These are phyloP conservation scores for Odontesthes bonariensis DNA, from an alignment of 2,113 vertebrate species.

Conservation along the genomic window DNA sequence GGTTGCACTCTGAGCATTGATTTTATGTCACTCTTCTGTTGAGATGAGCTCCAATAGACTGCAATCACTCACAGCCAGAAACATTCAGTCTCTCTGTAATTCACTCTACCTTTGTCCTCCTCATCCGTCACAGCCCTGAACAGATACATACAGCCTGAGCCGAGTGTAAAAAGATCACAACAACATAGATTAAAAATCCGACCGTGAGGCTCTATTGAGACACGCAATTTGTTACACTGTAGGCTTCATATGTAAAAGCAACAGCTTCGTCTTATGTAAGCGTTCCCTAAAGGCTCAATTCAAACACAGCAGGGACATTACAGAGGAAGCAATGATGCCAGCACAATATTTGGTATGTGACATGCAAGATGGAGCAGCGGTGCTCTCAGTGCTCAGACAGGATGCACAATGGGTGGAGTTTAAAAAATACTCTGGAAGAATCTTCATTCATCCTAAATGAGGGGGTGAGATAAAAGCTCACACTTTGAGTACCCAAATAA, in stretches of 20 bases:
- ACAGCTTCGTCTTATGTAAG: no score
- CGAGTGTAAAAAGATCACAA: not conserved
- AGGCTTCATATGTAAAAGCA: not conserved
- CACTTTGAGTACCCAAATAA: no score
- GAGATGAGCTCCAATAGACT: conserved; percentile 45
- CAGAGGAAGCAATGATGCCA: no score
- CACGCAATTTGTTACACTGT: not conserved
- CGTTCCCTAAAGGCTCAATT: no score
- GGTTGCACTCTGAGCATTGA: conserved; percentile 58
- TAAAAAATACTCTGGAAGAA: no score
- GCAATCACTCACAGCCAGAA: conserved; percentile 50
- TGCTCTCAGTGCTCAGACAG: not conserved
- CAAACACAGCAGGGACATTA: no score
- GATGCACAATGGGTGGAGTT: not conserved
- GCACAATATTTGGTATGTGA: not conserved
- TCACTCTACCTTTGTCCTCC: conserved; percentile 25
- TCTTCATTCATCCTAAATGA: no score
- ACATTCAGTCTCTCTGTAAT: conserved; percentile 31
- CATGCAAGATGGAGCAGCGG: not conserved
- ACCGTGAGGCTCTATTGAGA: not conserved
- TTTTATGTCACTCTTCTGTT: conserved; percentile 46
- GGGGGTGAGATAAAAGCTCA: no score
- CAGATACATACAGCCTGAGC: not conserved
- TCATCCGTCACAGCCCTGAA: not conserved
- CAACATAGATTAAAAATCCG: not conserved